Evolutionary conservation across 1,140 invertebrate species (phyloP).

Genomic region (Drosophila nikananu): DNA sequence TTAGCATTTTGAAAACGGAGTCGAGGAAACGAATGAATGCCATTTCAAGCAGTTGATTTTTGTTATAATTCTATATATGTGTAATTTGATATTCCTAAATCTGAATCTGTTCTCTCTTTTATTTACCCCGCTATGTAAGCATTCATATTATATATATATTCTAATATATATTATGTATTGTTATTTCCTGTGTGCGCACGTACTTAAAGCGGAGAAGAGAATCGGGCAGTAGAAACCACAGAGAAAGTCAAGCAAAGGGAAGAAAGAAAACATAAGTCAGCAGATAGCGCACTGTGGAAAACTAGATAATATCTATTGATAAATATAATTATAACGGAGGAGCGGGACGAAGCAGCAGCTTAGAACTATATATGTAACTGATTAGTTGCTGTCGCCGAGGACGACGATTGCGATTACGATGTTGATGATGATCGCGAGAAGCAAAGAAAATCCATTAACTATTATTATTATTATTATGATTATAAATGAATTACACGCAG

Average conservation of each 20-base stretch:
- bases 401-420: slow-evolving; percentile 2
- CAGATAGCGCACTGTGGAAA: slow-evolving; percentile 73
- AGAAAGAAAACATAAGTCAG: slow-evolving; percentile 24
- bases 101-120: slow-evolving; percentile 18
- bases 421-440: slow-evolving; percentile 23
- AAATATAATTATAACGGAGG: slow-evolving; percentile 58
- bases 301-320: slow-evolving; percentile 75
- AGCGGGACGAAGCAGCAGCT: slow-evolving; percentile 16
- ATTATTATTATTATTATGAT: slow-evolving; percentile 62
- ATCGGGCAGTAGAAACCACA: slow-evolving; percentile 37
- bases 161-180: slow-evolving; percentile 69
- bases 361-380: slow-evolving; percentile 48
- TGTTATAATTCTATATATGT: slow-evolving; percentile 49
- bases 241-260: slow-evolving; percentile 15
- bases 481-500: slow-evolving; percentile 53
- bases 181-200: slow-evolving; percentile 80
- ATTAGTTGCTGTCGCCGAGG: slow-evolving; percentile 27
- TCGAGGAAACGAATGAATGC: slow-evolving; percentile 13
- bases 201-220: slow-evolving; percentile 62
- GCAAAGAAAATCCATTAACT: slow-evolving; percentile 62
- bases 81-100: slow-evolving; percentile 22
- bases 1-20: slow-evolving; percentile 38
- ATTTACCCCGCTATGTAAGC: slow-evolving; percentile 16
- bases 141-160: slow-evolving; percentile 43
- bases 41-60: slow-evolving; percentile 51